Percentiles rank a stretch among this genome's conserved stretches.
phyloP scores from a whole-genome alignment of 30 jellyfish, hydroid and myxozoan genomes.

The Sanderia malayensis region DNA sequence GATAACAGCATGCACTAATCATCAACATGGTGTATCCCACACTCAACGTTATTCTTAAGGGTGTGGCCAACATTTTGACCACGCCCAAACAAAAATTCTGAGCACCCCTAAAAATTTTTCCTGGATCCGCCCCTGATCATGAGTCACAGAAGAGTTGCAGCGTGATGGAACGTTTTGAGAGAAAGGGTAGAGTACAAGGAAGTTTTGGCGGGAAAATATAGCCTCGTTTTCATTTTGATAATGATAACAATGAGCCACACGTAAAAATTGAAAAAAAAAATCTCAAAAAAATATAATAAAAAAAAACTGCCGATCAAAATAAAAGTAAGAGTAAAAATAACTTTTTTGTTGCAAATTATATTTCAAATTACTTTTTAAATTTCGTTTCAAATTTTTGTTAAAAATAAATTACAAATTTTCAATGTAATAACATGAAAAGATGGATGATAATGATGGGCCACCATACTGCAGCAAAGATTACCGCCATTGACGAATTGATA shows the following conservation, averaged over 20 bases:
- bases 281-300: not conserved
- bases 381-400: conserved; percentile 11
- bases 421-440: conserved; percentile 22
- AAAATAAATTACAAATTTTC: conserved; percentile 14
- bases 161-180: not conserved
- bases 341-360: conserved; percentile 17
- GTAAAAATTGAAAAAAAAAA: not conserved
- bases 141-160: conserved; percentile 3
- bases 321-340: conserved; percentile 1
- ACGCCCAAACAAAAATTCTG: no score
- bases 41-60: no score
- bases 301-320: not conserved
- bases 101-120: no score
- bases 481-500: no score
- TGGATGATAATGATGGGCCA: conserved; percentile 20
- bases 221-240: conserved; percentile 18
- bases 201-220: conserved; percentile 4
- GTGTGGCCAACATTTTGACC: no score
- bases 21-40: no score
- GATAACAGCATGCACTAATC: no score
- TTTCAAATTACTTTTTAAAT: not conserved
- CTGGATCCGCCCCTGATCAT: no score
- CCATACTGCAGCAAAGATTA: no score
- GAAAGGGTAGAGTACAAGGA: not conserved
- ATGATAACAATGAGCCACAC: conserved; percentile 5